These are phyloP conservation scores for Pinctada fucata DNA, from an alignment of 2,888 invertebrate genomes.

Conservation along the genomic window DNA sequence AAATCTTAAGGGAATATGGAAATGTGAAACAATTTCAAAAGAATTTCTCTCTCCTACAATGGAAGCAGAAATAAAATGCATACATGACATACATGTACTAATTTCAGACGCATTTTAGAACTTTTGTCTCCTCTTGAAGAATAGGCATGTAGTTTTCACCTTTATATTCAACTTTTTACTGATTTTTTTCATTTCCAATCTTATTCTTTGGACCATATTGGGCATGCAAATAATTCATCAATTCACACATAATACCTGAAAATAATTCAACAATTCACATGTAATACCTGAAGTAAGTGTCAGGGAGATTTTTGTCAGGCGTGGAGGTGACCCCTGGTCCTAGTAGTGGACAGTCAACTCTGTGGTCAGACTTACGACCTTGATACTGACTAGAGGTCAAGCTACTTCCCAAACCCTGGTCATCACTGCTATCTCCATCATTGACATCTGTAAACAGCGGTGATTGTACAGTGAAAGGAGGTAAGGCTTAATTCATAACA, in stretches of 20 bases:
- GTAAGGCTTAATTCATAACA: too few relatives aligned
- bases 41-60: too few relatives aligned
- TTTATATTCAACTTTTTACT: background rate
- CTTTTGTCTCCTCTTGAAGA: background rate
- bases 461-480: background rate
- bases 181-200: background rate
- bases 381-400: slow-evolving; percentile 38
- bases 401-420: slow-evolving; percentile 51
- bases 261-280: too few relatives aligned
- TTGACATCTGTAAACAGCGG: slow-evolving; percentile 3
- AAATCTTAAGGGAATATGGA: too few relatives aligned
- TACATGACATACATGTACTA: too few relatives aligned
- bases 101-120: background rate
- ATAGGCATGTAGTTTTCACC: background rate
- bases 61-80: too few relatives aligned
- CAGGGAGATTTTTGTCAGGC: slow-evolving; percentile 51
- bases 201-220: background rate
- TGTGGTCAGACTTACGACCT: slow-evolving; percentile 24
- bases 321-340: slow-evolving; percentile 59
- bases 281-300: slow-evolving; percentile 34
- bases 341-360: slow-evolving; percentile 42
- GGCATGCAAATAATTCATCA: too few relatives aligned
- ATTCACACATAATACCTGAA: too few relatives aligned
- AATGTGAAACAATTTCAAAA: too few relatives aligned
- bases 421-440: slow-evolving; percentile 47